A percentile compares a stretch with the other conserved stretches of the same genome.
Evolutionary conservation across 1,140 invertebrate genomes (phyloP).

Genomic region (Cydia fagiglandana): DNA sequence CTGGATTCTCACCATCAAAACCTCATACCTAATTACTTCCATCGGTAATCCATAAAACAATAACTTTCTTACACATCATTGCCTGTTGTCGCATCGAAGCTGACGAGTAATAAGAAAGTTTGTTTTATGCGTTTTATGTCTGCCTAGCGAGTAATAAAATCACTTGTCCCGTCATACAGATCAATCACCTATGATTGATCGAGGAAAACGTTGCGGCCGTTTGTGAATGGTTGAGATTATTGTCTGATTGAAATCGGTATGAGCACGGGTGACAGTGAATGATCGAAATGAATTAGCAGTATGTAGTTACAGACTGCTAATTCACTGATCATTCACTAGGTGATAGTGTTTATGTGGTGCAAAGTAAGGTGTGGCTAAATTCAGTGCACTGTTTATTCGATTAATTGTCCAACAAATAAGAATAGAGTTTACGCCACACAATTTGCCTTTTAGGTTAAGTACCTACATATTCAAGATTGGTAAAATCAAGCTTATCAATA

Average conservation of each 20-base stretch:
- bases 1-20: background rate
- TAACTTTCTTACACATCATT: constrained; percentile 8
- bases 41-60: background rate
- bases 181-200: constrained; percentile 12
- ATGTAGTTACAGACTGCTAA: no score
- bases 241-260: constrained; percentile 6
- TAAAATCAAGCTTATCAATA: no score
- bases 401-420: no score
- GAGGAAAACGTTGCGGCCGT: background rate
- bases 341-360: background rate
- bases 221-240: background rate
- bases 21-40: constrained; percentile 20
- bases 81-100: background rate
- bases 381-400: background rate
- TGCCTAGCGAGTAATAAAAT: background rate
- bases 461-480: no score
- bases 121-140: constrained; percentile 16
- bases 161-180: background rate
- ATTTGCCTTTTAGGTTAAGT: no score
- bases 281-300: background rate
- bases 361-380: background rate
- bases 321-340: no score
- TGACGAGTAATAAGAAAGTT: constrained; percentile 10
- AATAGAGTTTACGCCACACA: no score
- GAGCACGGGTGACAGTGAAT: constrained; percentile 1